Base-by-base conservation (phyloP, 2,797 vertebrate species). In the Sebastes hubbsi region DNA sequence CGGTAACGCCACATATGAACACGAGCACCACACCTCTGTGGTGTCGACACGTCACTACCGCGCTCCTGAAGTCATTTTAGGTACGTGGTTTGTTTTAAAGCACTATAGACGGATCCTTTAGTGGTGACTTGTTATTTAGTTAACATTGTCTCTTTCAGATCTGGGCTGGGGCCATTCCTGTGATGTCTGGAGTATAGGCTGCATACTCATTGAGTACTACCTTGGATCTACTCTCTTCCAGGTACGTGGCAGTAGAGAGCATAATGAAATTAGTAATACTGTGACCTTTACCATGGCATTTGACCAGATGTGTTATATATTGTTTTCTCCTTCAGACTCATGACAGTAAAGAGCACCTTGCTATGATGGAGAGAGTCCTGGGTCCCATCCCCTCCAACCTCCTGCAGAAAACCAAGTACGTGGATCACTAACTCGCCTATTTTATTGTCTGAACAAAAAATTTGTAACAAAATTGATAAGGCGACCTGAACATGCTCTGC, bases 41-140 rank as follows among this genome's bases (percentile, higher is more conserved):
- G 98, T 99, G 55, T 99, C 98, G 20, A 99, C 98, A 1, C 96
- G 98, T n/a, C 98, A 99, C 85, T 99, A 99, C 52, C 96, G 98
- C 80, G 98, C 98, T 68, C 98, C 98, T n/a, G 98, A 99, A 89
- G 98, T 99, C 78, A 98, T 99, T 89, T 94, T 99, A 83, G 98
- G 98, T 99, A 61, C 91, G 95, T 93, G 69, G n/a, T 2, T 64
- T 64, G 4, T 56, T 78, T 30, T 16, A 8, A 67, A 58, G 20
- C 1, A 1, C 18, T 8, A 4, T 2, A 52, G 8, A 42, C 1
- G 0, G 0, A 6, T 29, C n/a, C 2, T 29, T 46, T 3, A 25
- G 14, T 55, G n/a, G 11, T 24, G 29, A 55, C 4, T 32, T 24
- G 63, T 59, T 30, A 18, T 12, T 55, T 0, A 66, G 8, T 42